Evolutionary conservation across 2,797 vertebrate species (phyloP).

Genomic region (Spinibarbus caldwelli): DNA sequence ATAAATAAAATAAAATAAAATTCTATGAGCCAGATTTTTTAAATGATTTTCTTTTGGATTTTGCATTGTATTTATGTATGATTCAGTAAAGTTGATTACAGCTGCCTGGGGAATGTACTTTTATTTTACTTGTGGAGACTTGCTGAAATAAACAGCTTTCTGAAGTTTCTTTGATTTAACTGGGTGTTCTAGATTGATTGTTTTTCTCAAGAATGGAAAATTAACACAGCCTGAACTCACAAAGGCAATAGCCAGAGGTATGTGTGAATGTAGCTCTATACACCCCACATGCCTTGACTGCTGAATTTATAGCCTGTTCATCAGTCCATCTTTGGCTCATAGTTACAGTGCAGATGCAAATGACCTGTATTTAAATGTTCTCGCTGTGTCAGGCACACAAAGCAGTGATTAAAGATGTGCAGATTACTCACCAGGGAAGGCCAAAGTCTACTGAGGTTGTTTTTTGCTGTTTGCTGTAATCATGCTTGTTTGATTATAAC

Average conservation of each 20-base stretch:
- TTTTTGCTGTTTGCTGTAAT: not conserved
- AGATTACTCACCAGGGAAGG: not conserved
- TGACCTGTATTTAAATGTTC: constrained; percentile 1
- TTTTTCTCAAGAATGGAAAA: constrained; percentile 1
- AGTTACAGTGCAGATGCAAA: not conserved
- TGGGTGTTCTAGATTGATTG: not conserved
- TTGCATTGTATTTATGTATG: not conserved
- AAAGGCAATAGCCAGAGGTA: not conserved
- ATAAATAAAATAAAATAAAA: not conserved
- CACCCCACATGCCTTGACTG: not conserved
- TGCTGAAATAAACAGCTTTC: not conserved
- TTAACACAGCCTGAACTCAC: not conserved
- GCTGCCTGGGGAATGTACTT: not conserved
- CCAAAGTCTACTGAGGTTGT: not conserved
- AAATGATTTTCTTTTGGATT: not conserved
- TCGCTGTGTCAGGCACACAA: not conserved
- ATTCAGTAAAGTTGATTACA: not conserved
- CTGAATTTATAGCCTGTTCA: not conserved
- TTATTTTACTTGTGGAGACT: not conserved
- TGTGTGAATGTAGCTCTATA: not conserved
- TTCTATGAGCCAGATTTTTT: not conserved
- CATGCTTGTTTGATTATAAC: not conserved
- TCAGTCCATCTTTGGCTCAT: not conserved
- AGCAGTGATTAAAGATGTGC: not conserved
- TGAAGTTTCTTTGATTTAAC: constrained; percentile 16